phyloP scores from a whole-genome alignment of 2,113 vertebrate species.

The Bucco capensis region DNA sequence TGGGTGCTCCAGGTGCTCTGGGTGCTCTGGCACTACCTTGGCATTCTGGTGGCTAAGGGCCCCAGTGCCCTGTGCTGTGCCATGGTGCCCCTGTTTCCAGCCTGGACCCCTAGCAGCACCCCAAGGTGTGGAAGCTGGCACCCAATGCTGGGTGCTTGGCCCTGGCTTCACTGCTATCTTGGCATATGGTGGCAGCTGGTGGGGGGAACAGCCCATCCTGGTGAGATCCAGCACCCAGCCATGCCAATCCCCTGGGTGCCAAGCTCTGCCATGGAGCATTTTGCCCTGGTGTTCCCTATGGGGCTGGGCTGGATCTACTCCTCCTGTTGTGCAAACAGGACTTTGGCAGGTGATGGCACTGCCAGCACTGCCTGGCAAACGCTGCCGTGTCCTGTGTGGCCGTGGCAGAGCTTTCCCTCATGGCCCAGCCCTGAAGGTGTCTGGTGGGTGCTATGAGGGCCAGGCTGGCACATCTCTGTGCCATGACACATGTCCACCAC shows the following conservation, averaged over 20 bases:
- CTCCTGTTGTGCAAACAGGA: conserved; percentile 41
- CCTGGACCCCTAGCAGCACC: not conserved
- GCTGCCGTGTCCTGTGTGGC: not conserved
- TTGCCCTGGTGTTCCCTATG: rapidly evolving
- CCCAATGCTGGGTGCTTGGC: not conserved
- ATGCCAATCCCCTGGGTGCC: rapidly evolving
- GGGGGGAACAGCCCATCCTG: rapidly evolving
- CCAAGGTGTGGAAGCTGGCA: not conserved
- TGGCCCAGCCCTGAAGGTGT: rapidly evolving
- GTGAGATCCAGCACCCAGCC: not conserved
- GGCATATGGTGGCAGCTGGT: not conserved
- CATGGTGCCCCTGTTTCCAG: not conserved
- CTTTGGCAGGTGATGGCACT: not conserved
- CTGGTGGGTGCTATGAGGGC: not conserved
- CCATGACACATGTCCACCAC: rapidly evolving
- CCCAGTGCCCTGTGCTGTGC: not conserved
- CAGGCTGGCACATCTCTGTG: not conserved
- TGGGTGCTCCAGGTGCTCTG: not conserved
- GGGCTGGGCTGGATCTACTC: not conserved
- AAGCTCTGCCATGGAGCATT: not conserved
- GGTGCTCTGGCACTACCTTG: not conserved
- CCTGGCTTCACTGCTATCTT: rapidly evolving
- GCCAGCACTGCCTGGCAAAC: not conserved
- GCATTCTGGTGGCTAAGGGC: not conserved
- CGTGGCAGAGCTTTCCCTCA: rapidly evolving